Evolutionary conservation across 1,140 invertebrate genomes (phyloP), one percentile per base, ranked within the genome.

Genomic region (Anastrepha ludens): DNA sequence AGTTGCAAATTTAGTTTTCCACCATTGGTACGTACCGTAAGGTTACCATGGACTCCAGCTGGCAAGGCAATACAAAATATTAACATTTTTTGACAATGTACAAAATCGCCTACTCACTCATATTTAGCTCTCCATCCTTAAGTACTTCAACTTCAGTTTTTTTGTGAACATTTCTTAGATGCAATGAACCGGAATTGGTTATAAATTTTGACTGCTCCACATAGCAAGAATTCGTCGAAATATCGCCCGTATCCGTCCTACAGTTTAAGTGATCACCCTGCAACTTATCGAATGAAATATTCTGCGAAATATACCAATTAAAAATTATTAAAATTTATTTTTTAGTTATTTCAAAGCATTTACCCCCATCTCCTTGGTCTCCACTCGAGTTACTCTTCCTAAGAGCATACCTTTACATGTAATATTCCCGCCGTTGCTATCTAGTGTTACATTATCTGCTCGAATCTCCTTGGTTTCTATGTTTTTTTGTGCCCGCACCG

Each of bases 11-110:
- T 90, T 4, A 93, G n/a, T n/a, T 87, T 90, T 65, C 91, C 91
- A 1, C 91, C 91, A 50, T 93, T 92, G 39, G 89, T 70, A 2
- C 87, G 58, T 11, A 92, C 89, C 65, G 89, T 90, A 0, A 93
- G 86, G 67, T 90, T 93, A 6, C 92, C 92, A 89, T 93, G 91
- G 6, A 93, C 90, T 2, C 92, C 92, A 89, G 90, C 92, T 93
- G 17, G 7, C 81, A 87, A 29, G 65, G 60, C n/a, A 70, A 59
- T 15, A 17, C 11, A 20, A 39, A 65, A 20, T 60, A 67, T 50
- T 5, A 44, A 39, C 17, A 81, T 60, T 81, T 20, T 81, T 44
- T 60, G 11, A n/a, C 8, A 41, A 41, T 65, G 39, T 29, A 39
- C 6, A 29, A 9, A 41, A 41, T 6, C 4, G 11, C 4, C 7